Conservation (phyloP, 2,113 vertebrate species). For the Aythya baeri region DNA sequence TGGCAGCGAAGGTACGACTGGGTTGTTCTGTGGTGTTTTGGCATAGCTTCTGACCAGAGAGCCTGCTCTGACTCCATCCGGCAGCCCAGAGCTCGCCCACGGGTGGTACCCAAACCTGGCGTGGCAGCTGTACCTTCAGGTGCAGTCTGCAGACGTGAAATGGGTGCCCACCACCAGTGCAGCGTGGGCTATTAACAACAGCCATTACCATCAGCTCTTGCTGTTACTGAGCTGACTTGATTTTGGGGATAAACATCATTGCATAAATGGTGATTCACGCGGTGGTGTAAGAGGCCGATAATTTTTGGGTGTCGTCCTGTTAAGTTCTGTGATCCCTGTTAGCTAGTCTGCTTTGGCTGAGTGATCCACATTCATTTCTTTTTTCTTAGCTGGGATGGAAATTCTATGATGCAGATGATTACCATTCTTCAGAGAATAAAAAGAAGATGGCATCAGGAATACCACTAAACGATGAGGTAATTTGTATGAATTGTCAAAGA, state of each 20-base stretch:
- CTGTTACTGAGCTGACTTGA: not conserved
- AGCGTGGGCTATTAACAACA: not conserved
- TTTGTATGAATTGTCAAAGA: not conserved
- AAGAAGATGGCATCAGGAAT: constrained; percentile 86
- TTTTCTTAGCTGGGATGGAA: constrained; percentile 85
- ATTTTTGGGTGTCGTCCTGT: not conserved
- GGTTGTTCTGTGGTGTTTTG: not conserved
- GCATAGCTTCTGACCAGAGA: not conserved
- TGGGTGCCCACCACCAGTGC: not conserved
- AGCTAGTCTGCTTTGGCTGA: not conserved
- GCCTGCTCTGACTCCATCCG: not conserved
- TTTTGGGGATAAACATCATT: not conserved
- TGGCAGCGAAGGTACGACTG: constrained; percentile 74
- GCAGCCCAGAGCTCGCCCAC: not conserved
- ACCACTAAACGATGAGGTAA: constrained; percentile 88
- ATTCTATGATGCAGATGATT: constrained; percentile 89
- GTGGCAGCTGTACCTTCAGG: too few relatives aligned
- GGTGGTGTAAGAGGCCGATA: not conserved
- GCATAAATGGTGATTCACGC: not conserved
- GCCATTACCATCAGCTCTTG: too few relatives aligned
- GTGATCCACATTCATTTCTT: not conserved
- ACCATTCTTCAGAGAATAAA: constrained; percentile 84
- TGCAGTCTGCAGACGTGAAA: not conserved
- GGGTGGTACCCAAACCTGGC: not conserved
- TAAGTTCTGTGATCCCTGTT: not conserved